Percentiles rank a stretch among this genome's conserved stretches.
These are phyloP conservation scores for Ailurus styani DNA, from an alignment of 2,113 vertebrate genomes.

Conservation along the genomic window DNA sequence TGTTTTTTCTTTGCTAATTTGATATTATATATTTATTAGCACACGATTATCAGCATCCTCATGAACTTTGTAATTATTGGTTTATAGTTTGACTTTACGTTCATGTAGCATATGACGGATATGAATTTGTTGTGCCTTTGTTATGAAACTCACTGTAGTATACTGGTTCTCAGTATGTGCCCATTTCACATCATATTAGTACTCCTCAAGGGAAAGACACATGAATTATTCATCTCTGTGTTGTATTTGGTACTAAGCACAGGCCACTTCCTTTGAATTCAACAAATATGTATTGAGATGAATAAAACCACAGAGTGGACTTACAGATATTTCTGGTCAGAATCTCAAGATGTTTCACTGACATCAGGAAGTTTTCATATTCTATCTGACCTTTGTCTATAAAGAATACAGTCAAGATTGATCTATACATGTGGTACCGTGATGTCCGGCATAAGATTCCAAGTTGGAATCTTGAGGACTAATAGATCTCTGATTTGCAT, in stretches of 20 bases:
- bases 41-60: neutral
- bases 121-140: neutral
- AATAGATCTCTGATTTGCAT: neutral
- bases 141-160: neutral
- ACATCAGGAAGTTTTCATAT: neutral
- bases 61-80: neutral
- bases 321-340: neutral
- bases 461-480: neutral
- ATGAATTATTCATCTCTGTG: neutral
- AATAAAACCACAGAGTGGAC: neutral
- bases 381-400: neutral
- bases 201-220: neutral
- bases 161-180: neutral
- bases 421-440: neutral
- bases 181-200: neutral
- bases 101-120: neutral
- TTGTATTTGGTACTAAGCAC: neutral
- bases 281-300: neutral
- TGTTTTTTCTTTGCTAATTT: neutral
- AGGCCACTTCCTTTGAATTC: neutral
- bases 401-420: neutral
- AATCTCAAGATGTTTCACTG: neutral
- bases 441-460: neutral
- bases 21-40: neutral
- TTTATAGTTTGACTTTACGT: slow-evolving; percentile 12